Evolutionary conservation across 2,113 vertebrate genomes (phyloP).

Genomic region (Ceyx margarethae): DNA sequence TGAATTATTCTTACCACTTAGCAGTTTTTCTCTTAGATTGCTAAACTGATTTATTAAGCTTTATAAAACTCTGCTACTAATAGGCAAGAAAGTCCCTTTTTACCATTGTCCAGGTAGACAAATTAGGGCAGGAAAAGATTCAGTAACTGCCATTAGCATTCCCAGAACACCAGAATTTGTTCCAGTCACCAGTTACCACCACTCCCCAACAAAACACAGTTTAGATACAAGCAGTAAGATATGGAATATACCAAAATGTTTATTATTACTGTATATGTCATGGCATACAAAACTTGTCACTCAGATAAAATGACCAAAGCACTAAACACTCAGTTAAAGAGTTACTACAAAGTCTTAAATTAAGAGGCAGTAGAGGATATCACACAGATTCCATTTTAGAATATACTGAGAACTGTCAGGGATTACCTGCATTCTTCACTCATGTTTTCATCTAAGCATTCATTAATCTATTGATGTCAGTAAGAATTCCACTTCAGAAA

Average conservation of each 20-base stretch:
- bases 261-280: neutral
- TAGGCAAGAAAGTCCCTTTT: neutral
- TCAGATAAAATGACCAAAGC: neutral
- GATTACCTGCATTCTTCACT: neutral
- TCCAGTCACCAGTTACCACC: neutral
- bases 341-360: neutral
- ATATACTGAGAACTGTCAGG: neutral
- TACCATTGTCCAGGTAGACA: neutral
- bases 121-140: neutral
- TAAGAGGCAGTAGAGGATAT: neutral
- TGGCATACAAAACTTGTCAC: neutral
- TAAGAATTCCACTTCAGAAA: neutral
- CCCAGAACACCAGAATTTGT: neutral
- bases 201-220: neutral
- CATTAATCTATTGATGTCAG: neutral
- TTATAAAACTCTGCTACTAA: neutral
- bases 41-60: neutral
- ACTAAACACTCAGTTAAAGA: neutral
- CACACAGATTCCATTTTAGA: neutral
- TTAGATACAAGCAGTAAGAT: neutral
- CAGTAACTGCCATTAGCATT: neutral
- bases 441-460: accelerated
- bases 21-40: neutral
- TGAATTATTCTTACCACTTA: neutral
- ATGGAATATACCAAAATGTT: neutral